Percentiles rank a stretch among this genome's conserved stretches.
Evolutionary conservation across 2,113 vertebrate species (phyloP).

Genomic region (Hippotragus niger): DNA sequence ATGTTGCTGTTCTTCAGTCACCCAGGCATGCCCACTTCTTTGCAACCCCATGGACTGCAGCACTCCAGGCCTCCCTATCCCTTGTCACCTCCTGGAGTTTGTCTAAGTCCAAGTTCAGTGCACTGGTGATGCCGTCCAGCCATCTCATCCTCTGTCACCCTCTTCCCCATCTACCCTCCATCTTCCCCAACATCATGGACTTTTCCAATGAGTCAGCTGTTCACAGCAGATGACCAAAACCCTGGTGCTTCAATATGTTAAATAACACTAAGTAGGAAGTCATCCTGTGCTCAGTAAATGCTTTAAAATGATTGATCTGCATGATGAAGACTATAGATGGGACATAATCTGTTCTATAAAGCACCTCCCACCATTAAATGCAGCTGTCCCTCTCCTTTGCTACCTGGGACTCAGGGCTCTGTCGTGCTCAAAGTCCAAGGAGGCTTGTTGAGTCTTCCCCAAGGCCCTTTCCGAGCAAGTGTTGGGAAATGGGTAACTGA

Average conservation of each 20-base stretch:
- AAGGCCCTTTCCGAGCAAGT: not conserved
- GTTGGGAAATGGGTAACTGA: fast-evolving
- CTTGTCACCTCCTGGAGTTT: not conserved
- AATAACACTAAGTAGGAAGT: fast-evolving
- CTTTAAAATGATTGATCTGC: not conserved
- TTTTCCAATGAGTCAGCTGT: not conserved
- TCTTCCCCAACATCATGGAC: not conserved
- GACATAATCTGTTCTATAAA: not conserved
- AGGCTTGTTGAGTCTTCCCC: not conserved
- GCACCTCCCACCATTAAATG: not conserved
- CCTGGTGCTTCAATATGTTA: not conserved
- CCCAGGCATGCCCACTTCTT: not conserved
- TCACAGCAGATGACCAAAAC: not conserved
- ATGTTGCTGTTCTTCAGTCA: not conserved
- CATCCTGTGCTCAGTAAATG: fast-evolving
- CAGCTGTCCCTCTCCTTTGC: not conserved
- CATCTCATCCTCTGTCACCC: not conserved
- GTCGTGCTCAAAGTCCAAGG: too few relatives aligned
- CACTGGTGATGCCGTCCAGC: not conserved
- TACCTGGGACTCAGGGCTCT: not conserved
- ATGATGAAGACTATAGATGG: not conserved
- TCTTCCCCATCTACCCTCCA: not conserved
- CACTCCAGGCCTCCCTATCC: not conserved
- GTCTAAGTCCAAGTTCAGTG: not conserved
- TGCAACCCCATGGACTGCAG: not conserved